Percentiles rank a stretch among this genome's conserved stretches.
Evolutionary conservation across 2,797 vertebrate genomes (phyloP).

Genomic region (Sternotherus odoratus): DNA sequence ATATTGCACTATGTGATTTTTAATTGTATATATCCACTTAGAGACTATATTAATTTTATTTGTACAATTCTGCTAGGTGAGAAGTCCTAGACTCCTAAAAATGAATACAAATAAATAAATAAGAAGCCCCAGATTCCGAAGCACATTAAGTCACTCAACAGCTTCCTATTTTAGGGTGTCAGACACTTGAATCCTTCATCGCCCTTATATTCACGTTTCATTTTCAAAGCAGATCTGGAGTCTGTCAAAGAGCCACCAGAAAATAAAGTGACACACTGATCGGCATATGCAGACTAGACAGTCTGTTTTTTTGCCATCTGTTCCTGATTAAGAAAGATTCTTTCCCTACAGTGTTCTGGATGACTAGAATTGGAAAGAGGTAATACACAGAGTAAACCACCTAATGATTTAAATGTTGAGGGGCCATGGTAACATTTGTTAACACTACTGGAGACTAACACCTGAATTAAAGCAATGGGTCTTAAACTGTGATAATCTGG

Average conservation of each 20-base stretch:
- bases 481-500: neutral
- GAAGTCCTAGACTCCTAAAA: neutral
- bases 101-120: neutral
- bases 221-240: neutral
- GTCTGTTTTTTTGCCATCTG: neutral
- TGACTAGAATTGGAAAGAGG: neutral
- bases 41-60: neutral
- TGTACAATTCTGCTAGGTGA: neutral
- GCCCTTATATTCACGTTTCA: neutral
- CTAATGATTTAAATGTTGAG: neutral
- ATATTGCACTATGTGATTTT: neutral
- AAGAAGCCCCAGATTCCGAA: neutral
- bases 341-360: neutral
- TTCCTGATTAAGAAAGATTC: neutral
- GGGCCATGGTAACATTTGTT: neutral
- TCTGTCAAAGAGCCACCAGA: neutral
- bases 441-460: neutral
- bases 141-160: accelerated
- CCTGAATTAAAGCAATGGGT: neutral
- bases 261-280: neutral
- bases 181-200: accelerated
- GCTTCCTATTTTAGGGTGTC: neutral
- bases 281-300: neutral
- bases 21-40: neutral
- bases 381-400: neutral